These are phyloP conservation scores for Himalopsyche japonica DNA, from an alignment of 2,888 invertebrate genomes.

Conservation along the genomic window DNA sequence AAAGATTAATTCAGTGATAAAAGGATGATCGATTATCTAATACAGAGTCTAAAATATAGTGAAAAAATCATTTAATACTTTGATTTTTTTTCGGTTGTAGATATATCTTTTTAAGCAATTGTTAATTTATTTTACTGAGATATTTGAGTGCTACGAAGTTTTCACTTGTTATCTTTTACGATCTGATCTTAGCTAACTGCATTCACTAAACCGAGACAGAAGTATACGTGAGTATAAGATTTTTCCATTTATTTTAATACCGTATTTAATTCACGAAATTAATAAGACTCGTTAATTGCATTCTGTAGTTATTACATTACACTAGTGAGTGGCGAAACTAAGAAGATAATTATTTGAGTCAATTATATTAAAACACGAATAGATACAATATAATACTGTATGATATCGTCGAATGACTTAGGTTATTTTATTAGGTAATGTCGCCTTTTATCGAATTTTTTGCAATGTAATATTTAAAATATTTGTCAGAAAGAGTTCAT, in stretches of 20 bases:
- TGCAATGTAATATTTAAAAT: no score
- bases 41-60: no score
- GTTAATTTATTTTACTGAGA: not conserved
- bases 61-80: no score
- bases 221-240: not conserved
- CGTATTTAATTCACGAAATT: not conserved
- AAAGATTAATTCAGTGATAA: no score
- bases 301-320: not conserved
- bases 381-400: no score
- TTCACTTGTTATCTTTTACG: not conserved
- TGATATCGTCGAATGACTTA: no score
- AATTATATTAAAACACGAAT: not conserved
- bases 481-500: no score
- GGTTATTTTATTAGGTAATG: no score
- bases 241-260: not conserved
- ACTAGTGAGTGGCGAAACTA: not conserved
- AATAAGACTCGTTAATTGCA: not conserved
- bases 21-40: no score
- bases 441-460: no score
- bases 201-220: not conserved
- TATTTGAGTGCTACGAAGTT: not conserved
- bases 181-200: not conserved
- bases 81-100: no score
- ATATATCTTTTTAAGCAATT: no score
- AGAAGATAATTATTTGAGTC: not conserved